Evolutionary conservation across 2,888 invertebrate species (phyloP).

Genomic region (Dorcus hopei): DNA sequence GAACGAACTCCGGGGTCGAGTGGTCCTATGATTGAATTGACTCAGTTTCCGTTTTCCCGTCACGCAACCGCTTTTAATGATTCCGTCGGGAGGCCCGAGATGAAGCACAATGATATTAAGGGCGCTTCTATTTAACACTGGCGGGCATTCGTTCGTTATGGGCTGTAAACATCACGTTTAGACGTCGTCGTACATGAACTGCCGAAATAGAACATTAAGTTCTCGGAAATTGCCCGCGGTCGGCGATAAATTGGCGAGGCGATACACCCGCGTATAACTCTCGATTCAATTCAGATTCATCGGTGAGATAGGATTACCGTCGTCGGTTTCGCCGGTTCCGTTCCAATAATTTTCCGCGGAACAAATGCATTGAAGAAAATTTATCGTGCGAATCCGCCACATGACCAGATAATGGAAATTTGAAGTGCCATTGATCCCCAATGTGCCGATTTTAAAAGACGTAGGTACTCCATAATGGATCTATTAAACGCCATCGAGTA

Average conservation of each 20-base stretch:
- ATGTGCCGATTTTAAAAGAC: constrained; percentile 4
- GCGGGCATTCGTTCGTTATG: not conserved
- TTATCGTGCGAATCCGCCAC: constrained; percentile 15
- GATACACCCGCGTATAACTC: constrained; percentile 24
- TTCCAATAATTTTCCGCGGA: constrained; percentile 23
- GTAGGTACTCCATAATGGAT: not conserved
- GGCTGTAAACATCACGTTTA: not conserved
- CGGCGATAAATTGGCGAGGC: constrained; percentile 21
- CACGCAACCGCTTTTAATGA: constrained; percentile 32
- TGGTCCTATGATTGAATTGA: constrained; percentile 28
- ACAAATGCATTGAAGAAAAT: constrained; percentile 19
- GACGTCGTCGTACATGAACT: constrained; percentile 7
- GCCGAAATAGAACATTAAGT: constrained; percentile 22
- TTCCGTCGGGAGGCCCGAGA: constrained; percentile 19
- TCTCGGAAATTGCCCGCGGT: constrained; percentile 19
- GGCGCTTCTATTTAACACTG: not conserved
- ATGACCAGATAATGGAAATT: constrained; percentile 20
- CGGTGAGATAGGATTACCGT: constrained; percentile 27
- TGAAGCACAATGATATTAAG: constrained; percentile 12
- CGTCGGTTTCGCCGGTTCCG: constrained; percentile 17
- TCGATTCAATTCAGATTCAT: constrained; percentile 31
- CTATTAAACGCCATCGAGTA: too few species aligned
- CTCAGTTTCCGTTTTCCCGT: constrained; percentile 29
- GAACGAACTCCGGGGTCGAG: constrained; percentile 8
- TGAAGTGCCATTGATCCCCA: constrained; percentile 15